phyloP scores from a whole-genome alignment of 2,113 vertebrate species.

The Leucoraja erinaceus region DNA sequence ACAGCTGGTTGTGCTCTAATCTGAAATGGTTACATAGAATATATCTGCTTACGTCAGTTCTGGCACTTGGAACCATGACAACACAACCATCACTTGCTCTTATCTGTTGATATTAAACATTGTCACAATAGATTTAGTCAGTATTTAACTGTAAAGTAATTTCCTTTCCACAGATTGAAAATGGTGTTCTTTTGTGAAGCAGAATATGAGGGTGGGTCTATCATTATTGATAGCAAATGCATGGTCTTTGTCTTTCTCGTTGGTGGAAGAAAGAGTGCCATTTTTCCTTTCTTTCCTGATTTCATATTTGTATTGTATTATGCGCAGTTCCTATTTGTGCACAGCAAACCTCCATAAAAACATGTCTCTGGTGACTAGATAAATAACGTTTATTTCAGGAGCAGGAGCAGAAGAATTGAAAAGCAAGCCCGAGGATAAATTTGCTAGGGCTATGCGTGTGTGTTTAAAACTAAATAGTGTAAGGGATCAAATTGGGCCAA shows the following conservation, averaged over 20 bases:
- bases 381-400: too few species aligned
- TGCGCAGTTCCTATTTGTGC: too few species aligned
- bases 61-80: background rate
- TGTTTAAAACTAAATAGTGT: too few species aligned
- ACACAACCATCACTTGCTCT: background rate
- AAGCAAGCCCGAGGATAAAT: too few species aligned
- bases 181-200: background rate
- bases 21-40: background rate
- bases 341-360: too few species aligned
- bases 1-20: background rate
- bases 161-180: slow-evolving; percentile 6
- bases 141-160: background rate
- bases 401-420: too few species aligned
- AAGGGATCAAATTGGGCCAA: too few species aligned
- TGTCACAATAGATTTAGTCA: background rate
- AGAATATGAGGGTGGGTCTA: background rate
- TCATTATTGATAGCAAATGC: background rate
- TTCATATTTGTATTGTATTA: too few species aligned
- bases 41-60: background rate
- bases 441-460: too few species aligned
- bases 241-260: background rate
- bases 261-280: background rate
- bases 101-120: slow-evolving; percentile 24
- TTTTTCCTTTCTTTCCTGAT: too few species aligned
- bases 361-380: too few species aligned